Conservation (phyloP, 2,888 invertebrate species). For the Meiosimyza decipiens region DNA sequence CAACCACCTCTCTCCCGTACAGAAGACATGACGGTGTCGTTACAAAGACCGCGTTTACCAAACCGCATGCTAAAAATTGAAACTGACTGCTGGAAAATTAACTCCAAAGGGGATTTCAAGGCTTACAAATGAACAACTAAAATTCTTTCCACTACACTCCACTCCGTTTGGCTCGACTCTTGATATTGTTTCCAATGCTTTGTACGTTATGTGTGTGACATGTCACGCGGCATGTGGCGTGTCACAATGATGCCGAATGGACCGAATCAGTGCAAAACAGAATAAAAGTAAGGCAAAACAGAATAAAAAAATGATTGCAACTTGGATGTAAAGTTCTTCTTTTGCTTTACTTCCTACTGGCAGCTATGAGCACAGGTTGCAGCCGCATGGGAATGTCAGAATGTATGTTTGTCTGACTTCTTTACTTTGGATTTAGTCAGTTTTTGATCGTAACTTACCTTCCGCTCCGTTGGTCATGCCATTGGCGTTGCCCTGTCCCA, state of each 20-base stretch:
- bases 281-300: conserved; percentile 6
- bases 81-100: conserved; percentile 59
- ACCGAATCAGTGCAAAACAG: conserved; percentile 30
- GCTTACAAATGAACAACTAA: not conserved
- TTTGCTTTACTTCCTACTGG: conserved; percentile 18
- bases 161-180: not conserved
- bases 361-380: not conserved
- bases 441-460: conserved; percentile 60
- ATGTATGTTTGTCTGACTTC: conserved; percentile 54
- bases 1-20: not conserved
- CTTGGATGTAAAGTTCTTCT: not conserved
- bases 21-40: not conserved
- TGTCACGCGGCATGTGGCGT: conserved; percentile 30
- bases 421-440: conserved; percentile 52
- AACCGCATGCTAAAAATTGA: conserved; percentile 49
- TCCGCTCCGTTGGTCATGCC: conserved; percentile 61
- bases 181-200: not conserved
- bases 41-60: not conserved
- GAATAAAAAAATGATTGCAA: no score
- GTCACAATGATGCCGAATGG: conserved; percentile 38
- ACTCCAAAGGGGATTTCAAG: conserved; percentile 49
- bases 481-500: conserved; percentile 53
- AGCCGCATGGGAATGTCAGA: conserved; percentile 27
- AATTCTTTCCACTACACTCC: conserved; percentile 14
- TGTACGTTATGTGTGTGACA: conserved; percentile 25